Evolutionary conservation across 2,888 invertebrate genomes (phyloP), one percentile per base, ranked within the genome.

Genomic region (Eupithecia subumbrata): DNA sequence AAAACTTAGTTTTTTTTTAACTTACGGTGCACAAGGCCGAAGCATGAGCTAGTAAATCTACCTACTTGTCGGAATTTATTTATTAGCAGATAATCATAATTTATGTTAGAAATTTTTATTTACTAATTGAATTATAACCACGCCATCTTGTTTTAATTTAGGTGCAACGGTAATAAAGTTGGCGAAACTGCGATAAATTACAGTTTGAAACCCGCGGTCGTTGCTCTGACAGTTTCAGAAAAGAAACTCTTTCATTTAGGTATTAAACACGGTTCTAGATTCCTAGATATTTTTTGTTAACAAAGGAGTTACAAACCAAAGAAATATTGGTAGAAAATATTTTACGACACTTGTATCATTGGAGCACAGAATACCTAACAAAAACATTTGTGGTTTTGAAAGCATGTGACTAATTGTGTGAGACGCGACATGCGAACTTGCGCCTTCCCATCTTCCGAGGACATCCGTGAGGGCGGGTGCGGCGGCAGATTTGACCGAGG

Each of bases 141-240:
- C 64, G 25, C 64, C 52, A 66, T 71, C 30, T 69, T 69, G 52
- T 63, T 71, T 72, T 72, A 66, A 76, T 72, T 72, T 70, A 37
- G 60, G 43, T 66, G 74, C 63, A 74, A 60, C 68, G 52, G 63
- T 74, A 74, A 77, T 74, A 66, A 60, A 74, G 43, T 52, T 71
- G 43, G 73, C 70, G 67, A 73, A 73, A 73, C 71, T 69, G n/a
- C 69, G 40, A 40, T 67, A 73, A 76, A 73, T 76, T 64, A 74
- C 72, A 66, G 69, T 71, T 76, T 18, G 69, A n/a, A 72, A 72
- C 52, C 16, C 34, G 12, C 69, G 76, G 76, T 77, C 76, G 45
- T 72, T 77, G 76, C 48, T 30, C 74, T 52, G 34, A 30, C 14
- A 34, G 71, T 71, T 74, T 74, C 40, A 76, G 69, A 76, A 76